A percentile compares a stretch with the other conserved stretches of the same genome.
phyloP scores from a whole-genome alignment of 2,113 vertebrate genomes.

The Myotis davidii region DNA sequence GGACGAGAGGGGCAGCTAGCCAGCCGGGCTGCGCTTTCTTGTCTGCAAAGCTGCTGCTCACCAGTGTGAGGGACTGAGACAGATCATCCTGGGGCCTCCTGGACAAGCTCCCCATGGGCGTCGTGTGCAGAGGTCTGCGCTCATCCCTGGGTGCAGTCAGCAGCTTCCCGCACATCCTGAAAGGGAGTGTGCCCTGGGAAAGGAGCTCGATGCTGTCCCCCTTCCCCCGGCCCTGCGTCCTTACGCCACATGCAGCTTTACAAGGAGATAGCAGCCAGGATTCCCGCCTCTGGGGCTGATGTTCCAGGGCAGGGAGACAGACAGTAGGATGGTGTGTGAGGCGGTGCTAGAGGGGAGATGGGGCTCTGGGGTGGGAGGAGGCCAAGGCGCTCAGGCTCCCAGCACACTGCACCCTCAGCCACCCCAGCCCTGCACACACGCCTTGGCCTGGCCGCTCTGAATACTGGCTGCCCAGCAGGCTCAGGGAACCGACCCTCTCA shows the following conservation, averaged over 20 bases:
- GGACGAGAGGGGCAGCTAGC: too few species aligned
- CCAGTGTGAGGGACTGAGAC: not conserved
- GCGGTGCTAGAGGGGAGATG: not conserved
- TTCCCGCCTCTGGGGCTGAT: not conserved
- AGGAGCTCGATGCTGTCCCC: not conserved
- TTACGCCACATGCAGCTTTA: not conserved
- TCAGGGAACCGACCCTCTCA: not conserved
- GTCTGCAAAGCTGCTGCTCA: not conserved
- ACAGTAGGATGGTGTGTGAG: fast-evolving
- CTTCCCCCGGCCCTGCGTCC: too few species aligned
- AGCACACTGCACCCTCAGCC: not conserved
- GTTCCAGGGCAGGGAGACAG: not conserved
- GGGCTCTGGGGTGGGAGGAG: not conserved
- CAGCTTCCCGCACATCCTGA: not conserved
- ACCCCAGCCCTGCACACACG: not conserved
- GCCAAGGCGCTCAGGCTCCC: not conserved
- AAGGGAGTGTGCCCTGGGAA: not conserved
- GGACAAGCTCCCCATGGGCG: fast-evolving
- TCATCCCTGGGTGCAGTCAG: not conserved
- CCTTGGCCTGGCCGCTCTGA: not conserved
- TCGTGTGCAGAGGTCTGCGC: not conserved
- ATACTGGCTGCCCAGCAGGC: not conserved
- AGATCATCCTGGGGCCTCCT: not conserved
- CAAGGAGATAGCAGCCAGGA: not conserved
- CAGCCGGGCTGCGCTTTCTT: too few species aligned